Percentiles rank a stretch among this genome's conserved stretches.
phyloP scores from a whole-genome alignment of 2,888 invertebrate species.

The Sicus ferrugineus region DNA sequence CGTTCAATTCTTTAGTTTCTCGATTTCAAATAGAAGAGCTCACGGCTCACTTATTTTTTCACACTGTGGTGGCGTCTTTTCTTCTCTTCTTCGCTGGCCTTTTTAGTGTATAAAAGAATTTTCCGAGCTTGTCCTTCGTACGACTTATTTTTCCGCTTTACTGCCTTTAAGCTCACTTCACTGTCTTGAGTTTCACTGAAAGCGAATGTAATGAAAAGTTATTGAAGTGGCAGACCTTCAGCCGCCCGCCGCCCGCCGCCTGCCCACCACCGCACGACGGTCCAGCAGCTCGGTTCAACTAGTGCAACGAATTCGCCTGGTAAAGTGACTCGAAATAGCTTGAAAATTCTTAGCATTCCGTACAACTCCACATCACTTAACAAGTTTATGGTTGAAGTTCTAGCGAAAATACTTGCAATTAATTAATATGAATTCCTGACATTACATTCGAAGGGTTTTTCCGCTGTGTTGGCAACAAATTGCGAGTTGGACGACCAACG shows the following conservation, averaged over 20 bases:
- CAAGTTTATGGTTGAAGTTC: neutral
- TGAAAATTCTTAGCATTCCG: neutral
- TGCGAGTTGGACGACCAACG: neutral
- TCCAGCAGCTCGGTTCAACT: too few species aligned
- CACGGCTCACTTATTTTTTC: too few species aligned
- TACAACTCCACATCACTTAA: neutral
- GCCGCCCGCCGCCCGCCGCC: neutral
- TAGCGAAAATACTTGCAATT: slow-evolving; percentile 1
- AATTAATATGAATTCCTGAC: neutral
- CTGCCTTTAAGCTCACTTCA: neutral
- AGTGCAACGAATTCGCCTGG: neutral
- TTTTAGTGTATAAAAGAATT: too few species aligned
- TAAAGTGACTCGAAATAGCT: slow-evolving; percentile 1
- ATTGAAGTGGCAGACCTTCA: neutral
- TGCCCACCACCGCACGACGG: neutral
- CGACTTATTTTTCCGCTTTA: neutral
- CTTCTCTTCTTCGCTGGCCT: too few species aligned
- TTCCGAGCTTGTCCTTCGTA: too few species aligned
- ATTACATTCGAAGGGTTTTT: neutral
- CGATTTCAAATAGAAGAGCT: too few species aligned
- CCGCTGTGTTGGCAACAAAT: neutral
- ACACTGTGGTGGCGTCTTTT: too few species aligned
- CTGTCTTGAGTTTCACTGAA: too few species aligned
- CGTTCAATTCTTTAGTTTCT: too few species aligned
- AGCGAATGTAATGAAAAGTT: too few species aligned